Evolutionary conservation across 2,113 vertebrate genomes (phyloP), one percentile per base, ranked within the genome.

Genomic region (Ophthalmolycus amberensis): DNA sequence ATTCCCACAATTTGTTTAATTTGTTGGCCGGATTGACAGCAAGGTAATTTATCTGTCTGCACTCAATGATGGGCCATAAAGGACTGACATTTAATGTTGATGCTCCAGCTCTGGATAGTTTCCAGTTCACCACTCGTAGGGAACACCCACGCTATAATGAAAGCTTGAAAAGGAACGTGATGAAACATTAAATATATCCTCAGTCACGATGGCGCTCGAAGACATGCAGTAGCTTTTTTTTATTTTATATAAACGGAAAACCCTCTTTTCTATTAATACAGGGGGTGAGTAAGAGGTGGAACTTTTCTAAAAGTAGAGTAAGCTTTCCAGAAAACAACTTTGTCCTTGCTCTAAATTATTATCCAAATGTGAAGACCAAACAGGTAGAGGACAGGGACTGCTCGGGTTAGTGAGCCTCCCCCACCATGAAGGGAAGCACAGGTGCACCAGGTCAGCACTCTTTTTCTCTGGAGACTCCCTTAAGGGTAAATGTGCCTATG

Each of bases 81-180:
- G 92, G 94, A 95, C 94, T 96, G 94, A 95, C 96, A 95, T 95
- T 95, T 95, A 77, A 91, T 92, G 88, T 85, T 93, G 94, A 94
- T 87, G 93, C 94, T 95, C 93, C 92, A 90, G 93, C 95, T 94
- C 90, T 84, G 95, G 95, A 95, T 96, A 94, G 95, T 96, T 96
- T 97, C 96, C 97, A 96, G 96, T 96, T 97, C 95, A 95, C 95
- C 95, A 92, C 96, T 97, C 95, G 96, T 97, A 96, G 96, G 93
- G 95, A 94, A 95, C 91, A 95, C 94, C 94, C 94, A 85, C 87
- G 90, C 94, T 86, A 93, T 82, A 89, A 94, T 90, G 88, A 85
- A 90, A 88, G 89, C 84, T 75, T 72, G 78, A 89, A 79, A 78
- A 77, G 79, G 54, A 76, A 79, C 5, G 46, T 83, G 82, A 91